Evolutionary conservation across 2,888 invertebrate species (phyloP).

Genomic region (Eilema depressum): DNA sequence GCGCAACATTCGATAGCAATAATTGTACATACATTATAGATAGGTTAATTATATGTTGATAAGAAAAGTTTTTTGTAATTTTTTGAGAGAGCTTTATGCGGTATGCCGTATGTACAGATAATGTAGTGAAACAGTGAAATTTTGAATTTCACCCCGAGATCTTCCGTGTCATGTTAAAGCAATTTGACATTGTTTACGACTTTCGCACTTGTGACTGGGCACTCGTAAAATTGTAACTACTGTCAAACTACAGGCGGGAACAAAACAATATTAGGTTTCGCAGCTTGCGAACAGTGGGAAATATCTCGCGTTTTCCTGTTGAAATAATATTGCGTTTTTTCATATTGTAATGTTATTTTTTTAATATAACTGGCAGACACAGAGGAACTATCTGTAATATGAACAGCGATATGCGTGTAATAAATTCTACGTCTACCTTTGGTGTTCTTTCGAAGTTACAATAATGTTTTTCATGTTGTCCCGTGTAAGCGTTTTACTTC

Average conservation of each 20-base stretch:
- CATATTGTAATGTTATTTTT: slow-evolving; percentile 44
- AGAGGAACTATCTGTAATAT: slow-evolving; percentile 34
- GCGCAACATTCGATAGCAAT: slow-evolving; percentile 85
- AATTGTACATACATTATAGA: slow-evolving; percentile 84
- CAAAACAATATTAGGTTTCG: slow-evolving; percentile 54
- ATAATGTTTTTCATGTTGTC: slow-evolving; percentile 8
- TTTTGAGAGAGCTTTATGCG: slow-evolving; percentile 86
- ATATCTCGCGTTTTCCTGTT: slow-evolving; percentile 34
- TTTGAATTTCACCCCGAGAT: slow-evolving; percentile 79
- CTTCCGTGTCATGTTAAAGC: slow-evolving; percentile 70
- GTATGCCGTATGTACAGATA: slow-evolving; percentile 75
- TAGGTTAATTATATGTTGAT: slow-evolving; percentile 84
- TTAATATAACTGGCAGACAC: slow-evolving; percentile 39
- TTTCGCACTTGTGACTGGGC: slow-evolving; percentile 65
- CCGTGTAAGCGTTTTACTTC: slow-evolving; percentile 15
- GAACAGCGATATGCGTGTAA: slow-evolving; percentile 31
- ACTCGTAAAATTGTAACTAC: slow-evolving; percentile 60
- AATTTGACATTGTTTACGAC: slow-evolving; percentile 64
- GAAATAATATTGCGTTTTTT: slow-evolving; percentile 45
- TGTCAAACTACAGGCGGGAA: slow-evolving; percentile 50
- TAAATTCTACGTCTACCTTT: slow-evolving; percentile 25
- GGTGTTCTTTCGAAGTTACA: slow-evolving; percentile 18
- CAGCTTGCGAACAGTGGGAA: slow-evolving; percentile 33
- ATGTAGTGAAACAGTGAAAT: slow-evolving; percentile 77
- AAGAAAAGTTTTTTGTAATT: slow-evolving; percentile 76